A percentile compares a stretch with the other conserved stretches of the same genome.
phyloP scores from a whole-genome alignment of 2,888 invertebrate genomes.

The Drosophila nr. medialis region DNA sequence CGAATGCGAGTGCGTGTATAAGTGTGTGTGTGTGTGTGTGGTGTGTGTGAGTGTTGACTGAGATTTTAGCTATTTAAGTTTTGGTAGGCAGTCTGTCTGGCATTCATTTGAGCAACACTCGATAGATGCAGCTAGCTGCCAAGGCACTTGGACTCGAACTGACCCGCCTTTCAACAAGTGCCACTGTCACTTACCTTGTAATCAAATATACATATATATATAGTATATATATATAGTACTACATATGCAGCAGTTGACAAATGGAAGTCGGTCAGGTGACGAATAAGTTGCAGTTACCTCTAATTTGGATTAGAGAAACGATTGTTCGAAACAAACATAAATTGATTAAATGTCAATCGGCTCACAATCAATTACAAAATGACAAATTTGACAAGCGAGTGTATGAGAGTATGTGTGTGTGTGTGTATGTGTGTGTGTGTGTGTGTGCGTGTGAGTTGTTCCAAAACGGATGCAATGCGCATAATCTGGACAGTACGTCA shows the following conservation, averaged over 20 bases:
- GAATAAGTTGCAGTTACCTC: conserved; percentile 22
- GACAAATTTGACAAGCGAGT: conserved; percentile 68
- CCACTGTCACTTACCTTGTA: conserved; percentile 55
- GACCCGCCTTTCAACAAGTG: conserved; percentile 69
- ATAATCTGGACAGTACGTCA: conserved; percentile 74
- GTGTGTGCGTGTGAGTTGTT: conserved; percentile 33
- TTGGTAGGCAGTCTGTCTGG: conserved; percentile 28
- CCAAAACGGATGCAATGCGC: conserved; percentile 51
- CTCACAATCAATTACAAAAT: conserved; percentile 75
- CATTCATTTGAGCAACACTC: conserved; percentile 29
- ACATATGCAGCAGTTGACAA: conserved; percentile 20
- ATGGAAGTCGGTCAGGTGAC: conserved; percentile 37
- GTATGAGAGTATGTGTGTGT: conserved; percentile 28
- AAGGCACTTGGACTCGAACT: conserved; percentile 54
- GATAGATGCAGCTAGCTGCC: conserved; percentile 39
- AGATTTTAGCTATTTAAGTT: conserved; percentile 65
- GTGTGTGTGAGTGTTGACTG: conserved; percentile 4
- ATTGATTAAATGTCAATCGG: conserved; percentile 73
- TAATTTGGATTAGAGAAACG: conserved; percentile 10
- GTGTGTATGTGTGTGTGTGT: conserved; percentile 17
- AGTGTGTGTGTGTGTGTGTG: background rate
- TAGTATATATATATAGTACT: background rate
- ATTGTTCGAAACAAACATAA: conserved; percentile 57
- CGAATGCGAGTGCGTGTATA: conserved; percentile 18
- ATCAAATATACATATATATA: conserved; percentile 41